These are phyloP conservation scores for Tetragonula clypearis DNA, from an alignment of 1,140 invertebrate species.

Conservation along the genomic window DNA sequence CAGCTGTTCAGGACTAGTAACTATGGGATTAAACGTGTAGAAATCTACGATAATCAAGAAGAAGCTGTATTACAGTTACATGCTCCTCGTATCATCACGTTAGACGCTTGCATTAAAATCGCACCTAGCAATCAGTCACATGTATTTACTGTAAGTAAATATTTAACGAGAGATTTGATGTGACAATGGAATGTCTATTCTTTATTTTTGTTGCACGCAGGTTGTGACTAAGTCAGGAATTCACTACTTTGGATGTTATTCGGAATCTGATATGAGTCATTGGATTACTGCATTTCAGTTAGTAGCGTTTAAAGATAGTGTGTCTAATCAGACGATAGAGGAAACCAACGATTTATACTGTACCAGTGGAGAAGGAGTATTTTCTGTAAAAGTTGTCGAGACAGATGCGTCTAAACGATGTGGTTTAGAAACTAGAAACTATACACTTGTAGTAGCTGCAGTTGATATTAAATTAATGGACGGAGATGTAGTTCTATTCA, in stretches of 20 bases:
- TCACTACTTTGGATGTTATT: slow-evolving; percentile 87
- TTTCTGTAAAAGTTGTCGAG: slow-evolving; percentile 88
- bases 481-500: slow-evolving; percentile 86
- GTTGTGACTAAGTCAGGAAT: slow-evolving; percentile 88
- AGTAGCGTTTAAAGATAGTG: slow-evolving; percentile 90
- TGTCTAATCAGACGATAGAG: slow-evolving; percentile 86
- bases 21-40: slow-evolving; percentile 90
- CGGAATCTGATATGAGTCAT: slow-evolving; percentile 87
- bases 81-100: slow-evolving; percentile 88
- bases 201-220: slow-evolving; percentile 67
- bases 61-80: slow-evolving; percentile 85
- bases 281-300: slow-evolving; percentile 90
- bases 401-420: slow-evolving; percentile 90
- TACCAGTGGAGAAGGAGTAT: slow-evolving; percentile 90
- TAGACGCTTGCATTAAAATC: slow-evolving; percentile 94
- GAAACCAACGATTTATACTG: slow-evolving; percentile 94
- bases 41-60: slow-evolving; percentile 90
- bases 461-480: slow-evolving; percentile 88
- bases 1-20: slow-evolving; percentile 91
- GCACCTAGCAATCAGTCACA: slow-evolving; percentile 83
- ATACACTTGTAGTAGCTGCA: slow-evolving; percentile 88
- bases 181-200: neutral
- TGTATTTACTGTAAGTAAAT: slow-evolving; percentile 82
- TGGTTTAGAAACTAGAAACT: slow-evolving; percentile 86
- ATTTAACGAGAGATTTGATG: neutral